Conservation (phyloP, 30 jellyfish, hydroid and myxozoan genomes). For the Mastigias papua region DNA sequence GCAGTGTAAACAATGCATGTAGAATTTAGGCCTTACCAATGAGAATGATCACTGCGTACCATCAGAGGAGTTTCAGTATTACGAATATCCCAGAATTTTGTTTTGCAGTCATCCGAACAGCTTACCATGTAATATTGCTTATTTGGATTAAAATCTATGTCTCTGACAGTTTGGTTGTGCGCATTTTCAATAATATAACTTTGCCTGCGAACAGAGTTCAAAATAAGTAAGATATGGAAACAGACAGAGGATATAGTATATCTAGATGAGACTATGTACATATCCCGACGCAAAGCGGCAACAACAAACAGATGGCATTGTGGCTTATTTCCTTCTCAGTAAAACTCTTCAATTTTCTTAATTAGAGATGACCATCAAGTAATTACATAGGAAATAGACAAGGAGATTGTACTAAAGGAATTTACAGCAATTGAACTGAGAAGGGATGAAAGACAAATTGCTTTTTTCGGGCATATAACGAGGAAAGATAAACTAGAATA, state of each 20-base stretch:
- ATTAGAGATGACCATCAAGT: too few species aligned
- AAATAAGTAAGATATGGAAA: too few species aligned
- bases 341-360: too few species aligned
- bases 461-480: not conserved
- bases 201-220: conserved; percentile 18
- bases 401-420: too few species aligned
- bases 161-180: conserved; percentile 94
- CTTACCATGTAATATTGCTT: conserved; percentile 89
- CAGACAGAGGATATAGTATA: not conserved
- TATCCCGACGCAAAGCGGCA: too few species aligned
- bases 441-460: not conserved
- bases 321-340: too few species aligned
- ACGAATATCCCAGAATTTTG: conserved; percentile 96
- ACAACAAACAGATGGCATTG: too few species aligned
- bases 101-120: conserved; percentile 98
- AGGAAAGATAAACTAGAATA: not conserved
- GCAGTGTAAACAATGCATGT: too few species aligned
- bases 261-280: too few species aligned
- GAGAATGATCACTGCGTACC: conserved; percentile 96
- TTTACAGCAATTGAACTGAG: too few species aligned
- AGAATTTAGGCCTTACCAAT: conserved; percentile 91
- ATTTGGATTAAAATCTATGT: conserved; percentile 94
- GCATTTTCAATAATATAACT: conserved; percentile 85
- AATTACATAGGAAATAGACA: too few species aligned
- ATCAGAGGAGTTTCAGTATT: conserved; percentile 78